Conservation (phyloP, 2,888 invertebrate species). For the Cactoblastis cactorum region DNA sequence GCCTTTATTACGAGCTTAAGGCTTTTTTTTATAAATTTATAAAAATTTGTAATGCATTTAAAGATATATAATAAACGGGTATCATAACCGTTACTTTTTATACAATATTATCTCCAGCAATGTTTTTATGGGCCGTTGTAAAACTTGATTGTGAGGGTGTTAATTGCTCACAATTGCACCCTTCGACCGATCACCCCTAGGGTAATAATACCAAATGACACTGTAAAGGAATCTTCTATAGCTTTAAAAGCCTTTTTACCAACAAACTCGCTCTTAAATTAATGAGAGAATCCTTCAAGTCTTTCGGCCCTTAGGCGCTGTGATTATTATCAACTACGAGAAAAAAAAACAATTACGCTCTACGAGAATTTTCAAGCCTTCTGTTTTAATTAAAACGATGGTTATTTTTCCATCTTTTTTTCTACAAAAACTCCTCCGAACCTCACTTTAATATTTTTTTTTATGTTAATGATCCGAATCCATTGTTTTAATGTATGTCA, state of each 20-base stretch:
- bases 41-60: background rate
- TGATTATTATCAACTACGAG: constrained; percentile 45
- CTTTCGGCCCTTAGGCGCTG: constrained; percentile 26
- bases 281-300: constrained; percentile 47
- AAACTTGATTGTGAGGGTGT: constrained; percentile 13
- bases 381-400: constrained; percentile 52
- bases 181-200: constrained; percentile 9
- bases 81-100: background rate
- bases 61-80: background rate
- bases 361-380: constrained; percentile 43
- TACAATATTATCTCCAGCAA: background rate
- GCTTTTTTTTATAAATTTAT: too few relatives aligned
- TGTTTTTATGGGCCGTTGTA: constrained; percentile 7
- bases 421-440: constrained; percentile 6
- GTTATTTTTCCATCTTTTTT: constrained; percentile 31
- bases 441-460: constrained; percentile 15
- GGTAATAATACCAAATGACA: constrained; percentile 25
- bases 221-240: constrained; percentile 34
- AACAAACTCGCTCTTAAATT: constrained; percentile 40
- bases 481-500: constrained; percentile 17
- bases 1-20: too few relatives aligned
- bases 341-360: constrained; percentile 47
- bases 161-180: constrained; percentile 13
- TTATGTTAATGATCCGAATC: constrained; percentile 20
- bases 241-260: constrained; percentile 32